A percentile compares a stretch with the other conserved stretches of the same genome.
These are phyloP conservation scores for Chitala chitala DNA, from an alignment of 2,113 vertebrate genomes.

Conservation along the genomic window DNA sequence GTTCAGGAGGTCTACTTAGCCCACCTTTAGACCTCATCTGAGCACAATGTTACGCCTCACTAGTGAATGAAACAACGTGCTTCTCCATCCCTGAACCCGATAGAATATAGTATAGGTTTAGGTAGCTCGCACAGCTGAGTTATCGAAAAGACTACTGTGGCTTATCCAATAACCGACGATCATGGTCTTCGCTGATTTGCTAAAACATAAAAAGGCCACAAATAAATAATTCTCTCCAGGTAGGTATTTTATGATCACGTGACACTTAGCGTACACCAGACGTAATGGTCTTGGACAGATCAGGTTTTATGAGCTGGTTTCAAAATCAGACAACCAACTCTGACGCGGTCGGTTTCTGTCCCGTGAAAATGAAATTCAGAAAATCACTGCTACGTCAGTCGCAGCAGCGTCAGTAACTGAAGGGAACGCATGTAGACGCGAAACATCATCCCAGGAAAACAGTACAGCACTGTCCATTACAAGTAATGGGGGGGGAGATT, in stretches of 20 bases:
- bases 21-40: not conserved
- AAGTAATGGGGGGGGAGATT: not conserved
- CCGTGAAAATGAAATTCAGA: constrained; percentile 5
- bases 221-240: not conserved
- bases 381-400: constrained; percentile 1
- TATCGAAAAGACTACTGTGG: not conserved
- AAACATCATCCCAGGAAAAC: not conserved
- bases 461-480: not conserved
- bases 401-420: not conserved
- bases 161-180: not conserved
- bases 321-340: not conserved
- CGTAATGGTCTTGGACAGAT: not conserved
- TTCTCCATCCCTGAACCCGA: not conserved
- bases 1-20: not conserved
- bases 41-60: not conserved
- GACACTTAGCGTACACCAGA: not conserved
- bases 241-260: not conserved
- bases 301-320: not conserved
- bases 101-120: not conserved
- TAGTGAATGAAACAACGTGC: not conserved
- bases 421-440: not conserved
- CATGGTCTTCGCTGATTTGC: too few relatives aligned
- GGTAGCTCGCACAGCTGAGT: not conserved
- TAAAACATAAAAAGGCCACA: not conserved
- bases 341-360: not conserved